Evolutionary conservation across 2,113 vertebrate species (phyloP).

Genomic region (Dipodomys spectabilis): DNA sequence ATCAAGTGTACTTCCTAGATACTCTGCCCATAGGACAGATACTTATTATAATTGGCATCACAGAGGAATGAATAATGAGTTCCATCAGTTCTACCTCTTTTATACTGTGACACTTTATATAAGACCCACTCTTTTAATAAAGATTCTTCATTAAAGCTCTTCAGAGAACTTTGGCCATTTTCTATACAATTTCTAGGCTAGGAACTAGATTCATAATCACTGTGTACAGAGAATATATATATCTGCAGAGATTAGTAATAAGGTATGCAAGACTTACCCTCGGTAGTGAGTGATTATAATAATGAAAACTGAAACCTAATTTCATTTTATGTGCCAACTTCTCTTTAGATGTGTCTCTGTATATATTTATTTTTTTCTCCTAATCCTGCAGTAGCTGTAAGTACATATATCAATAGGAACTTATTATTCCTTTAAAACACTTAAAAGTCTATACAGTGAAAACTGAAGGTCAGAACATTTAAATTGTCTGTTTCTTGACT

Average conservation of each 20-base stretch:
- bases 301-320: background rate
- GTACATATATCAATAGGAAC: background rate
- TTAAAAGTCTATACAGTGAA: background rate
- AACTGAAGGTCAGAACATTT: background rate
- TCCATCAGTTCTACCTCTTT: constrained; percentile 37
- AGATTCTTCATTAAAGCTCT: constrained; percentile 12
- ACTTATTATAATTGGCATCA: constrained; percentile 54
- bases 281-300: background rate
- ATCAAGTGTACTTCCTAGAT: constrained; percentile 50
- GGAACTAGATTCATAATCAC: background rate
- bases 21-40: background rate
- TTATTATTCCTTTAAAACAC: constrained; percentile 12
- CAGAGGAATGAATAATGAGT: constrained; percentile 38
- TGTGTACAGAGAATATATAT: background rate
- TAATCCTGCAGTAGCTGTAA: background rate
- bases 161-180: background rate
- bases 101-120: background rate
- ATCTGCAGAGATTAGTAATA: background rate
- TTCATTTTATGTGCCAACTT: background rate
- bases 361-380: background rate
- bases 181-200: constrained; percentile 17
- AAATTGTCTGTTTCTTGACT: constrained; percentile 38
- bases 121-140: constrained; percentile 29
- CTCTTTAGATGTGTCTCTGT: background rate
- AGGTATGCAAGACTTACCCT: background rate